A percentile compares a stretch with the other conserved stretches of the same genome.
Evolutionary conservation across 2,797 vertebrate species (phyloP).

Genomic region (Sternarchorhynchus goeldii): DNA sequence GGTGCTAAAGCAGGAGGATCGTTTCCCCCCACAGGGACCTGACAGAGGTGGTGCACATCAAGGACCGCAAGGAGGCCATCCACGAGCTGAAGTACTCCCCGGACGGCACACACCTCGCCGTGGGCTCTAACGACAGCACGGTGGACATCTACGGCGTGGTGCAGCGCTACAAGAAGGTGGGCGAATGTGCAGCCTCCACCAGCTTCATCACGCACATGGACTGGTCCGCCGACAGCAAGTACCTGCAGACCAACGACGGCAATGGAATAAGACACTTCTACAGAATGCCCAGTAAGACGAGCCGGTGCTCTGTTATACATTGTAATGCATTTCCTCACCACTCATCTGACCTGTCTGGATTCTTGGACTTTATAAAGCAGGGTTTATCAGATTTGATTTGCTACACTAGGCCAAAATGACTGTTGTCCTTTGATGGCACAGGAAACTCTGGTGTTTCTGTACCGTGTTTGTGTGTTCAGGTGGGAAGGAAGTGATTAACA

Average conservation of each 20-base stretch:
- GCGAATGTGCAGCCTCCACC: conserved; percentile 89
- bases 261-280: conserved; percentile 92
- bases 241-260: conserved; percentile 95
- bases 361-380: background rate
- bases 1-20: background rate
- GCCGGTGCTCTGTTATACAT: background rate
- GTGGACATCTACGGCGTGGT: conserved; percentile 94
- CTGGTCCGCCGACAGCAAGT: conserved; percentile 96
- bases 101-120: conserved; percentile 91
- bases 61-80: conserved; percentile 98
- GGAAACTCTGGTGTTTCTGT: background rate
- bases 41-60: conserved; percentile 99
- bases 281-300: conserved; percentile 91
- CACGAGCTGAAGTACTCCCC: conserved; percentile 98
- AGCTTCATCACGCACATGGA: conserved; percentile 99
- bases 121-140: conserved; percentile 95
- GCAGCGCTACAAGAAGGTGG: conserved; percentile 97
- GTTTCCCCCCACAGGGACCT: conserved; percentile 84
- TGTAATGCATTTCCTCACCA: background rate
- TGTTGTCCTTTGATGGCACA: background rate
- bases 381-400: no score
- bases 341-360: background rate
- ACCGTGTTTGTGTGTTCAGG: conserved; percentile 71
- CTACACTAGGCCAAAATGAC: background rate
- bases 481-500: conserved; percentile 93